Percentiles rank a stretch among this genome's conserved stretches.
phyloP scores from a whole-genome alignment of 2,888 invertebrate species.

The Megaustenia siamemsis region DNA sequence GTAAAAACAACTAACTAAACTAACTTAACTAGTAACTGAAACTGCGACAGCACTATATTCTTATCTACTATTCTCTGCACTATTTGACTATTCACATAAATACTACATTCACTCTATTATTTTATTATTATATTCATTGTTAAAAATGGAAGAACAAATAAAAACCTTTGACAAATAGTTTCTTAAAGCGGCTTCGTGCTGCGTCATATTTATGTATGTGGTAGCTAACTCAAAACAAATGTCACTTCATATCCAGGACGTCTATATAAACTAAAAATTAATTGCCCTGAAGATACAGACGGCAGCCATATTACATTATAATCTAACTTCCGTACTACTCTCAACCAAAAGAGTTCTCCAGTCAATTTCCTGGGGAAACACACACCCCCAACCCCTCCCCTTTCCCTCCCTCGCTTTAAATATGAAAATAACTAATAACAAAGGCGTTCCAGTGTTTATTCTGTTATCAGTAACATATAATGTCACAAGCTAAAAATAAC shows the following conservation, averaged over 20 bases:
- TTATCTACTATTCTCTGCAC: not conserved
- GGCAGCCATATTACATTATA: not conserved
- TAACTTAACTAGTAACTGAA: not conserved
- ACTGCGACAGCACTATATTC: not conserved
- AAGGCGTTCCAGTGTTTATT: not conserved
- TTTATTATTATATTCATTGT: not conserved
- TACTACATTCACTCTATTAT: not conserved
- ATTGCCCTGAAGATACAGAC: too few species aligned
- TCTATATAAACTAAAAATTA: too few species aligned
- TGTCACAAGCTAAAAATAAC: not conserved
- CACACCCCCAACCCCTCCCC: too few species aligned
- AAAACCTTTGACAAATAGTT: conserved; percentile 11
- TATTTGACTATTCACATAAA: not conserved
- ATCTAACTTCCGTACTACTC: not conserved
- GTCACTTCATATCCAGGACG: not conserved
- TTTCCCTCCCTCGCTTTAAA: not conserved
- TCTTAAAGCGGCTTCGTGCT: not conserved
- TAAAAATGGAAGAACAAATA: not conserved
- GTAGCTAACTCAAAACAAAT: not conserved
- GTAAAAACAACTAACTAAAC: not conserved
- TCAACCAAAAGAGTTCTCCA: not conserved
- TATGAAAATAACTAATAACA: not conserved
- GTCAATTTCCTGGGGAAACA: not conserved
- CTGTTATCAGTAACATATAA: not conserved
- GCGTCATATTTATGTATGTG: not conserved